Evolutionary conservation across 2,797 vertebrate species (phyloP), one percentile per base, ranked within the genome.

Genomic region (Lycodopsis pacificus): DNA sequence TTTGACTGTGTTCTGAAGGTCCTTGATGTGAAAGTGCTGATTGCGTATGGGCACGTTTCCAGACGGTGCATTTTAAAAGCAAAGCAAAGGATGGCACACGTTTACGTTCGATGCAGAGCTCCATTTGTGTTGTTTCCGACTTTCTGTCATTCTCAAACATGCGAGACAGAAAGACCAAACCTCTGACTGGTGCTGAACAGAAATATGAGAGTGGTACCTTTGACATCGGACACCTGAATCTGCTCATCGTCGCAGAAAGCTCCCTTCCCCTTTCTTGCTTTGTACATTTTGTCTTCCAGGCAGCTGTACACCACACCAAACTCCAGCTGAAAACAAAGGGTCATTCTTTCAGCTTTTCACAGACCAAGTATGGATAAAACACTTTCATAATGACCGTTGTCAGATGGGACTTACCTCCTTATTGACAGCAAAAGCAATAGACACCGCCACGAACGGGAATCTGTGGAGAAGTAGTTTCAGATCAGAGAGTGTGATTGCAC

Each of bases 241-340:
- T 70, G 94, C 12, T 97, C 94, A 8, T 97, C 95, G 0, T 99
- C 95, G 67, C 98, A 99, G 91, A 97, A 97, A 5, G 98, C 97
- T n/a, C 98, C 97, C 79, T 95, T 95, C 13, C 97, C 97, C 82
- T 81, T 96, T 62, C 94, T 93, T n/a, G 95, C 98, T 36, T 96
- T 97, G 68, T 98, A 99, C 97, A 99, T 97, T 87, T 99, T 99
- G 84, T 99, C 97, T 85, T 99, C 98, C 78, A 98, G 19, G 88
- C 97, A 99, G 89, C 98, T 99, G 84, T 99, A 99, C 1, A 99
- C 96, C 82, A 99, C 94, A 22, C 98, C 98, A 87, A 99, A 98
- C 93, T 98, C 97, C 78, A 98, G 84, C 98, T 99, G 85, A 63
- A 25, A 14, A 56, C 17, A 15, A 57, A 17, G 15, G 53, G 15